Evolutionary conservation across 2,888 invertebrate genomes (phyloP), one percentile per base, ranked within the genome.

Genomic region (Merodon equestris): DNA sequence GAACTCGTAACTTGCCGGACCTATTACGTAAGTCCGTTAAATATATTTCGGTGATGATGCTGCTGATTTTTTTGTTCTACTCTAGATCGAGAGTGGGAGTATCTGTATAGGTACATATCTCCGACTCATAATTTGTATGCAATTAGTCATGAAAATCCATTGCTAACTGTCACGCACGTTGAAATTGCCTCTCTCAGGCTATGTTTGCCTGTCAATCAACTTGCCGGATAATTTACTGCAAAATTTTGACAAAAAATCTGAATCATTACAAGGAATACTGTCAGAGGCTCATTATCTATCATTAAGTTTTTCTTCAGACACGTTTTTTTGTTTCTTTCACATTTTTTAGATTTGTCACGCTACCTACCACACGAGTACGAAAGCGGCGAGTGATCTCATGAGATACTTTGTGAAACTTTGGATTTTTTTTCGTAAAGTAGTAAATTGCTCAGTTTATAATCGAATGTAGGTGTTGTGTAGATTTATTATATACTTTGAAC

Each of bases 361-460:
- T 18, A 72, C 7, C 51, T n/a, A n/a, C n/a, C n/a, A n/a, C n/a
- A n/a, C n/a, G n/a, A 53, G 3, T n/a, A 40, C 10, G 13, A 68
- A 63, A 63, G 40, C 63, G 36, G 53, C 44, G 45, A 67, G 63
- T 77, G 77, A 77, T 72, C 53, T 77, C 77, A 77, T 77, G 45
- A 50, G 56, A 36, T 47, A 48, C 51, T 63, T 61, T 77, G 48
- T 47, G 56, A 68, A 27, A 67, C 48, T 54, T 19, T n/a, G n/a
- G 42, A 57, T 44, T 71, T 60, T n/a, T 38, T 47, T 27, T 47
- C 51, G 36, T 47, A 14, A 67, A 61, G 15, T 1, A 47, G 40
- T 51, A n/a, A 38, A 47, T 34, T 12, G n/a, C 18, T 63, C 3
- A 18, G 54, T 54, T 38, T 58, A 36, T 44, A 9, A 9, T 13